Percentiles rank a stretch among this genome's conserved stretches.
Conservation (phyloP, 2,113 vertebrate genomes). For the Promerops cafer region DNA sequence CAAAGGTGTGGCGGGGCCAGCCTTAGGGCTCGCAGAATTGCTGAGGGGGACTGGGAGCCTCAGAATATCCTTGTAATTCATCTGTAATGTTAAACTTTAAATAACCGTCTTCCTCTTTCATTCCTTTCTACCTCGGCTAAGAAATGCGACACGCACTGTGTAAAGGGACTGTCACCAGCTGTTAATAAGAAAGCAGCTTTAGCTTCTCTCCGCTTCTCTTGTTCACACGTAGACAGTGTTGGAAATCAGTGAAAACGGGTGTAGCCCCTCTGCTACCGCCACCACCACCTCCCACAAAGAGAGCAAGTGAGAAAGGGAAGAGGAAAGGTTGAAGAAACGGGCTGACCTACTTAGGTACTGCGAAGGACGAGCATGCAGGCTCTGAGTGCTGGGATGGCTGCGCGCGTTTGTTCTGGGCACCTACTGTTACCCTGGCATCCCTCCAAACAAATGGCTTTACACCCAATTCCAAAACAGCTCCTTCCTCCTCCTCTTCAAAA, state of each 20-base stretch:
- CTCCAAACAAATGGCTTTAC: constrained; percentile 68
- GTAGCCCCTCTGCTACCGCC: constrained; percentile 61
- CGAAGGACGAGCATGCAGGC: constrained; percentile 60
- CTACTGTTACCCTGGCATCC: constrained; percentile 64
- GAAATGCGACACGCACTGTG: constrained; percentile 55
- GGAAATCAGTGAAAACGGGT: constrained; percentile 66
- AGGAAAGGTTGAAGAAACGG: constrained; percentile 64
- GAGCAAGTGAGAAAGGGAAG: constrained; percentile 65
- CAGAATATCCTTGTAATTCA: constrained; percentile 58
- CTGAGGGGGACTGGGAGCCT: constrained; percentile 49
- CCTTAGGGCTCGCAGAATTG: background rate
- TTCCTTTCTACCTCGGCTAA: constrained; percentile 49
- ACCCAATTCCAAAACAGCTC: constrained; percentile 68
- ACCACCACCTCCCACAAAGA: constrained; percentile 63
- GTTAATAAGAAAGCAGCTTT: constrained; percentile 68
- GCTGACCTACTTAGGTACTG: constrained; percentile 67
- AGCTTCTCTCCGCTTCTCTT: constrained; percentile 60
- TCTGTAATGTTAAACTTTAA: constrained; percentile 61
- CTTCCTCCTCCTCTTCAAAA: constrained; percentile 69
- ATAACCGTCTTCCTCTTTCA: constrained; percentile 58
- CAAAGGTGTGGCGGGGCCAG: constrained; percentile 58
- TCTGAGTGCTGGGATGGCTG: constrained; percentile 51
- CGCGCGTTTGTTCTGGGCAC: constrained; percentile 63
- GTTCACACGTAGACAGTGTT: constrained; percentile 64
- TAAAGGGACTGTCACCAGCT: constrained; percentile 66